Evolutionary conservation across 1,140 invertebrate species (phyloP), one percentile per base, ranked within the genome.

Genomic region (Aphaenogaster floridana): DNA sequence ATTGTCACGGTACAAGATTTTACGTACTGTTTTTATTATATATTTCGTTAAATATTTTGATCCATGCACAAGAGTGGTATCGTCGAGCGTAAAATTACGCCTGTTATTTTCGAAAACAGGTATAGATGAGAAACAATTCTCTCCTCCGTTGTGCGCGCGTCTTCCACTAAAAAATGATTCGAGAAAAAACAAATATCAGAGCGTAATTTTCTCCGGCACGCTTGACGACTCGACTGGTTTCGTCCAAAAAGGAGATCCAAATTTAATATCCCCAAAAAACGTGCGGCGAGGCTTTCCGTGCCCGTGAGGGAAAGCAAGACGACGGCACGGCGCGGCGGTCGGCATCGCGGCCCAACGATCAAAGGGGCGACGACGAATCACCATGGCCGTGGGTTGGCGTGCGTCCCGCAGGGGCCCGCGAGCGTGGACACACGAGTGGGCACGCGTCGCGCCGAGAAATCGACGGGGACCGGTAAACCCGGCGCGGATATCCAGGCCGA

Each of bases 391-490:
- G 50, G 68, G 72, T 86, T 48, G 77, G 72, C 78, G 66, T 39
- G 63, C 39, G 45, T 48, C 66, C 42, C 50, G 63, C 17, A 69
- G 48, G 88, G 74, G 81, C 79, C 88, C 79, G 74, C 76, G 89
- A 90, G 85, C 63, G 61, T 72, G 80, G 90, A 93, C 93, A 93
- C 93, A 93, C 93, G 93, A 93, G 90, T 91, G 71, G 93, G 93
- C 93, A 94, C 93, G 93, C 92, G 93, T 92, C 93, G 88, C 91
- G 90, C 78, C 89, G 89, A 90, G 89, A 89, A 91, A 91, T 92
- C 92, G 83, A 88, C 89, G 87, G 88, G 81, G 86, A 79, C 85
- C 90, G 61, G 59, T 85, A 85, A 79, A 79, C 77, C 36, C 64
- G 21, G 74, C 69, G 81, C 54, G 69, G 80, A 88, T 81, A 86